Conservation (phyloP, 2,113 vertebrate genomes). For the Osmerus mordax region DNA sequence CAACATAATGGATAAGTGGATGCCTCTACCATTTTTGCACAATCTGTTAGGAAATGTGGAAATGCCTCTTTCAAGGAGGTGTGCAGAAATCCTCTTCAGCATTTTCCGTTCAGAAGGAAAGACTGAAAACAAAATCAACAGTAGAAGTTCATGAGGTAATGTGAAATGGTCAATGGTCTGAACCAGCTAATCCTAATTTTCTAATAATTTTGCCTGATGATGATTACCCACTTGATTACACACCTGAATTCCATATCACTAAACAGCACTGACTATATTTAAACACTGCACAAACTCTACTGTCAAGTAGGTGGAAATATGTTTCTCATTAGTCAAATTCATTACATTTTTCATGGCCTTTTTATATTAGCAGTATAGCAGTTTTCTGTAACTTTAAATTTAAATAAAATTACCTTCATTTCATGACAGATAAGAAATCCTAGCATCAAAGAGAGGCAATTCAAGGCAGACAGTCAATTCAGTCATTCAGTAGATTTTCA, state of each 20-base stretch:
- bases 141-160: neutral
- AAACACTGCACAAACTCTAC: neutral
- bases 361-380: neutral
- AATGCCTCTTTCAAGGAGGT: constrained; percentile 49
- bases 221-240: neutral
- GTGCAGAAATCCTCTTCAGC: constrained; percentile 48
- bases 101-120: constrained; percentile 46
- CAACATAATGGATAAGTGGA: neutral
- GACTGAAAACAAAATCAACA: constrained; percentile 15
- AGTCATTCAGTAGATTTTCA: constrained; percentile 41
- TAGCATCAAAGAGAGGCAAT: constrained; percentile 21
- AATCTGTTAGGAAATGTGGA: constrained; percentile 44
- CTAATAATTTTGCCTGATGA: neutral
- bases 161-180: neutral
- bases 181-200: constrained; percentile 1
- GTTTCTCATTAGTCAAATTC: neutral
- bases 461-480: constrained; percentile 22
- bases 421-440: constrained; percentile 9
- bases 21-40: constrained; percentile 56
- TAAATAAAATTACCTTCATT: constrained; percentile 25
- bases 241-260: neutral
- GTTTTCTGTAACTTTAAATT: neutral
- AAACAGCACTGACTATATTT: neutral
- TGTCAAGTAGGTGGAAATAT: neutral
- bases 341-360: neutral